Conservation (phyloP, 2,113 vertebrate species). For the Oreochromis tanganicae region DNA sequence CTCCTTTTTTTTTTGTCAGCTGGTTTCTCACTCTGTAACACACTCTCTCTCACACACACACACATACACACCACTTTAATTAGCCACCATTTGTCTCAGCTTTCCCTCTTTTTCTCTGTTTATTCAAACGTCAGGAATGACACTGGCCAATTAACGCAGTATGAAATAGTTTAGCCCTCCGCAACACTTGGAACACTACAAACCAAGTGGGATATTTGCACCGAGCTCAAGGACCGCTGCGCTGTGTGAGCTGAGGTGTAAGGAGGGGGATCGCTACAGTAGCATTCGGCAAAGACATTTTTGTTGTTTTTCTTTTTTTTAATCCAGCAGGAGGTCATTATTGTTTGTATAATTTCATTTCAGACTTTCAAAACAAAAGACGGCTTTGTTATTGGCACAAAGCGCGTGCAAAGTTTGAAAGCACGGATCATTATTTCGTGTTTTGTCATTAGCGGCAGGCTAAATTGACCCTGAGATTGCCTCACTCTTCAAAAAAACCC, state of each 20-base stretch:
- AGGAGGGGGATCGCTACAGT: background rate
- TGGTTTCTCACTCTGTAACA: slow-evolving; percentile 14
- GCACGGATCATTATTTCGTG: background rate
- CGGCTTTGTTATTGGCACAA: background rate
- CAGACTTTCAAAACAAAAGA: background rate
- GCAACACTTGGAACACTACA: slow-evolving; percentile 37
- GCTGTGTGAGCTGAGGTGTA: background rate
- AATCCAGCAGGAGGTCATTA: background rate
- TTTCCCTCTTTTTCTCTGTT: slow-evolving; percentile 83
- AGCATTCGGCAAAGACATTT: background rate
- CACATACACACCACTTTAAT: slow-evolving; percentile 79
- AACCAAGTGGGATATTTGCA: slow-evolving; percentile 60
- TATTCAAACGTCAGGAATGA: slow-evolving; percentile 86
- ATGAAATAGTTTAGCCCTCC: slow-evolving; percentile 87
- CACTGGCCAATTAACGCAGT: slow-evolving; percentile 86
- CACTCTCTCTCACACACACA: slow-evolving; percentile 11
- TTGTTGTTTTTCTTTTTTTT: background rate
- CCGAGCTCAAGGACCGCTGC: slow-evolving; percentile 19
- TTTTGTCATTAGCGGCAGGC: slow-evolving; percentile 19
- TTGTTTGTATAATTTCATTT: slow-evolving; percentile 25
- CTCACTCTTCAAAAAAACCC: background rate
- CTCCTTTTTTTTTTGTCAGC: slow-evolving; percentile 49
- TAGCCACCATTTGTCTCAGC: slow-evolving; percentile 87
- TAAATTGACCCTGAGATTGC: slow-evolving; percentile 39
- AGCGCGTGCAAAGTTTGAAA: background rate